A percentile compares a stretch with the other conserved stretches of the same genome.
phyloP scores from a whole-genome alignment of 2,113 vertebrate genomes.

The Carassius carassius region DNA sequence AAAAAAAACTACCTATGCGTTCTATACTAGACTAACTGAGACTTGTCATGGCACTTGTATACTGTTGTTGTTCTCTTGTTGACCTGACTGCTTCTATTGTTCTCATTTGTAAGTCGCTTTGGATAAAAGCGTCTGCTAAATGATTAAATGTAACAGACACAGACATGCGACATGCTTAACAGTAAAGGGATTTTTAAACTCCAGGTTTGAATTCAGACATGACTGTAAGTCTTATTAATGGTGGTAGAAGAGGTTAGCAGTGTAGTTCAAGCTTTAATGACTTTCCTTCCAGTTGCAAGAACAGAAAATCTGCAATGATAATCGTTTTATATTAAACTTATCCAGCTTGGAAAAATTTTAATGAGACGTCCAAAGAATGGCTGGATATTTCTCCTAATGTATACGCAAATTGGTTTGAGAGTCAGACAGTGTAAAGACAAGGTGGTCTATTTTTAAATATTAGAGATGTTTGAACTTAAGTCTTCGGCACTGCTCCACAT shows the following conservation, averaged over 20 bases:
- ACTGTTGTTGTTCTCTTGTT: too few relatives aligned
- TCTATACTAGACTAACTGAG: too few relatives aligned
- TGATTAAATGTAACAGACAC: too few relatives aligned
- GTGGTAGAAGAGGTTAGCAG: background rate
- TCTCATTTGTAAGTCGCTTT: too few relatives aligned
- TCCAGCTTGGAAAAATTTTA: background rate
- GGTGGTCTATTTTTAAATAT: conserved; percentile 2
- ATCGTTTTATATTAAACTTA: background rate
- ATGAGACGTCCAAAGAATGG: background rate
- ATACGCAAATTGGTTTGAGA: background rate
- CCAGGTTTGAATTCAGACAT: background rate
- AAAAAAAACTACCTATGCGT: too few relatives aligned
- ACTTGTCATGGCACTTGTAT: too few relatives aligned
- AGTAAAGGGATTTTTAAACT: background rate
- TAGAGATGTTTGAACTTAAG: conserved; percentile 16
- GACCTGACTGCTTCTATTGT: too few relatives aligned
- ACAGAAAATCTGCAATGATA: background rate
- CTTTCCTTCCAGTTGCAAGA: background rate
- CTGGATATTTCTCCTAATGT: background rate
- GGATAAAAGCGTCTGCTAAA: too few relatives aligned
- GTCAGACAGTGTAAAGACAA: background rate
- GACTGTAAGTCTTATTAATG: background rate
- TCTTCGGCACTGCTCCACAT: conserved; percentile 14
- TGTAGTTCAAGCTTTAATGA: conserved; percentile 1
- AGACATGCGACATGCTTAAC: background rate